Evolutionary conservation across 2,888 invertebrate genomes (phyloP).

Genomic region (Eupsilia transversa): DNA sequence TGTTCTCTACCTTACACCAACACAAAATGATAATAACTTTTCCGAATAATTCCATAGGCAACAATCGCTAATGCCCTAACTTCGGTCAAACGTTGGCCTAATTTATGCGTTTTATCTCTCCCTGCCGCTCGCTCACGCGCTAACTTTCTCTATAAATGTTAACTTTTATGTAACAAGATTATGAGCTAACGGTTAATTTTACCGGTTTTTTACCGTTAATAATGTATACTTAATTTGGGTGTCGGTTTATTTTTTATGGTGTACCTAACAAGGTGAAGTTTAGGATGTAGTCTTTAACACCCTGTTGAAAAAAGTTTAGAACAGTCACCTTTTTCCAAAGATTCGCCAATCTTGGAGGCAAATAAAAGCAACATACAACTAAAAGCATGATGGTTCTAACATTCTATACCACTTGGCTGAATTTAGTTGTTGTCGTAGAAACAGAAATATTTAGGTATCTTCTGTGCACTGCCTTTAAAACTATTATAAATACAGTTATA

Average conservation of each 20-base stretch:
- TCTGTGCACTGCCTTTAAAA: too few relatives aligned
- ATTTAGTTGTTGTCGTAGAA: too few relatives aligned
- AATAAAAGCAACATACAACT: not conserved
- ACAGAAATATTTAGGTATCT: too few relatives aligned
- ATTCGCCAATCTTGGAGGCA: not conserved
- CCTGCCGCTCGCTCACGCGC: constrained; percentile 60
- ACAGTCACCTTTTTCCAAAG: not conserved
- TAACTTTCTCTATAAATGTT: constrained; percentile 64
- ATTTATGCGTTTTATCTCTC: constrained; percentile 80
- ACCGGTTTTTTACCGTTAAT: constrained; percentile 43
- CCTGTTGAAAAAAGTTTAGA: not conserved
- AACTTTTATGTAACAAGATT: constrained; percentile 63
- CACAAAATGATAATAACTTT: constrained; percentile 74
- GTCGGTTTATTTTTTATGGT: constrained; percentile 37
- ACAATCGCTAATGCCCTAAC: constrained; percentile 76
- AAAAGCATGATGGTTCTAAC: not conserved
- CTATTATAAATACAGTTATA: too few relatives aligned
- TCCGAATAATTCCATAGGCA: constrained; percentile 70
- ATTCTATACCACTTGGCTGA: too few relatives aligned
- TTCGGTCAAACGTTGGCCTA: constrained; percentile 79
- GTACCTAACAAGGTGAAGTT: constrained; percentile 9
- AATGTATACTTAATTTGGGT: constrained; percentile 34
- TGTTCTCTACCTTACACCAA: constrained; percentile 41
- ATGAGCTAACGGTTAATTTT: constrained; percentile 55
- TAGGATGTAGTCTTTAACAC: not conserved